These are phyloP conservation scores for Atta texana DNA, from an alignment of 1,140 invertebrate genomes.

Conservation along the genomic window DNA sequence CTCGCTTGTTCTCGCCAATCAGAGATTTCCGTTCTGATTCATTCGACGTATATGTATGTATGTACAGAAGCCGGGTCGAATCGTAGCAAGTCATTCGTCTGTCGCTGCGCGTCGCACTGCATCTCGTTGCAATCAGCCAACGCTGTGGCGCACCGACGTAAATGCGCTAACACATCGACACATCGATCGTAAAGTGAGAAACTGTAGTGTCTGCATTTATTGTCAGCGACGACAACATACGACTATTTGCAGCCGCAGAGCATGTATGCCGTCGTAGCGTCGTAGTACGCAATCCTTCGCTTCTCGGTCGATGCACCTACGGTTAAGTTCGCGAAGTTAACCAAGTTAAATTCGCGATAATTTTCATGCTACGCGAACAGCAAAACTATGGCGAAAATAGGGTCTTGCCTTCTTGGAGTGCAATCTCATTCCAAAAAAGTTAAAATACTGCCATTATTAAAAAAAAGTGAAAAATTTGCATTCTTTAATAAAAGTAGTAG, in stretches of 20 bases:
- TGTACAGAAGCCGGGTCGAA: neutral
- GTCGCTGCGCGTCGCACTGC: slow-evolving; percentile 10
- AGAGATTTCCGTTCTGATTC: slow-evolving; percentile 43
- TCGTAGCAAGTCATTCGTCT: slow-evolving; percentile 23
- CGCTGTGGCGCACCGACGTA: slow-evolving; percentile 11
- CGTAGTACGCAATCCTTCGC: slow-evolving; percentile 1
- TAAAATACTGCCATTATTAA: too few species aligned
- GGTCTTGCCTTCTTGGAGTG: neutral
- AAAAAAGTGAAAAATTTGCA: too few species aligned
- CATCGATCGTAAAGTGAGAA: slow-evolving; percentile 57
- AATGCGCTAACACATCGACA: slow-evolving; percentile 29
- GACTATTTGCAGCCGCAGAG: slow-evolving; percentile 36
- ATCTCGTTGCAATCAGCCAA: slow-evolving; percentile 40
- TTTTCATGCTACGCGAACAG: neutral
- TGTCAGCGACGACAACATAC: slow-evolving; percentile 30
- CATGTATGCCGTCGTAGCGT: slow-evolving; percentile 1
- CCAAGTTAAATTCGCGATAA: slow-evolving; percentile 7
- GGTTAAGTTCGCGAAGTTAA: neutral
- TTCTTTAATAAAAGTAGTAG: too few species aligned
- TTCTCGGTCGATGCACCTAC: slow-evolving; percentile 37
- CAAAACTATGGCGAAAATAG: neutral
- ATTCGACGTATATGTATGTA: neutral
- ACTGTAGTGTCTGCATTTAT: slow-evolving; percentile 55
- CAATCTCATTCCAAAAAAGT: too few species aligned
- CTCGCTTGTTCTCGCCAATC: neutral